Evolutionary conservation across 2,888 invertebrate genomes (phyloP).

Genomic region (Drosophila lutescens): DNA sequence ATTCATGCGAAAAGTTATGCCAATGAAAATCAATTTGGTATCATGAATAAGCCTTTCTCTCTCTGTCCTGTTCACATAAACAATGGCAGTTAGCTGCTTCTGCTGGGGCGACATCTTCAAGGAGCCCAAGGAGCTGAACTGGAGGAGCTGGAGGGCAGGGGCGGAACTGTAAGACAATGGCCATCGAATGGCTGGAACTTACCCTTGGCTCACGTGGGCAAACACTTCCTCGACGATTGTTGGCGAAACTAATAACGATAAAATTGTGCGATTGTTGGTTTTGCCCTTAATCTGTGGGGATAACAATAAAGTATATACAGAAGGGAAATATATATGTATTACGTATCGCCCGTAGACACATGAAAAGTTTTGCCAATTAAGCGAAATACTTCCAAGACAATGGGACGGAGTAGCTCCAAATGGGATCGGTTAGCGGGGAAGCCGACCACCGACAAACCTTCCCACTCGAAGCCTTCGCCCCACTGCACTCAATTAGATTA

Average conservation of each 20-base stretch:
- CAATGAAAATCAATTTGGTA: conserved; percentile 53
- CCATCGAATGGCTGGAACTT: conserved; percentile 59
- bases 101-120: conserved; percentile 33
- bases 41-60: conserved; percentile 35
- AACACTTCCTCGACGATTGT: conserved; percentile 88
- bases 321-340: conserved; percentile 56
- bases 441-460: not conserved
- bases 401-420: conserved; percentile 14
- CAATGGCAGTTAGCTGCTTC: conserved; percentile 33
- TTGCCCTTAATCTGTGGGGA: conserved; percentile 87
- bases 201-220: conserved; percentile 84
- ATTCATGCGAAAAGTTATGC: conserved; percentile 64
- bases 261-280: conserved; percentile 93
- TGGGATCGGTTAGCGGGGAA: conserved; percentile 1
- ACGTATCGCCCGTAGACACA: conserved; percentile 68
- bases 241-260: conserved; percentile 93
- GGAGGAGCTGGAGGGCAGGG: not conserved
- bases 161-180: conserved; percentile 54
- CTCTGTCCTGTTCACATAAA: conserved; percentile 31
- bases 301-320: conserved; percentile 77
- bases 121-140: not conserved
- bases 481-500: conserved; percentile 77
- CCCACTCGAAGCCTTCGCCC: conserved; percentile 22
- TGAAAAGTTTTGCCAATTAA: conserved; percentile 80
- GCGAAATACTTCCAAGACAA: conserved; percentile 58